Percentiles rank a stretch among this genome's conserved stretches.
Evolutionary conservation across 2,797 vertebrate genomes (phyloP).

Genomic region (Balearica regulorum): DNA sequence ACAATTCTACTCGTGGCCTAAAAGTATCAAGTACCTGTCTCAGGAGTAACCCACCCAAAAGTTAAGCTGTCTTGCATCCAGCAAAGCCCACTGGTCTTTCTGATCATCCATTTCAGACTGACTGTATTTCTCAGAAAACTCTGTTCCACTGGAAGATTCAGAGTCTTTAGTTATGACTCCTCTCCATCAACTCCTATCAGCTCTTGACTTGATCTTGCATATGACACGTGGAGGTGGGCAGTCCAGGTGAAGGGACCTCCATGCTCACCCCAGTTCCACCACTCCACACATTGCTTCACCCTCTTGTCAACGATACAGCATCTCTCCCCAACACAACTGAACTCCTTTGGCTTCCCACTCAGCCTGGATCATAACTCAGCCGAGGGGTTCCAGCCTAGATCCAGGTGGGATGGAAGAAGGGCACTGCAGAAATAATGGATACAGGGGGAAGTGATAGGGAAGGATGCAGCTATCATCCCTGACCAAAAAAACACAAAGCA

Average conservation of each 20-base stretch:
- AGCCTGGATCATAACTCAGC: background rate
- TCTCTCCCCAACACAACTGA: fast-evolving
- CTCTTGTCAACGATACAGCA: background rate
- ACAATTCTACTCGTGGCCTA: fast-evolving
- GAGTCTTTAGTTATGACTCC: background rate
- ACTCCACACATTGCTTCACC: background rate
- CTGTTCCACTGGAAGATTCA: background rate
- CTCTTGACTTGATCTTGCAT: background rate
- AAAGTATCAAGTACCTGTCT: background rate
- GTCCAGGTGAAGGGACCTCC: background rate
- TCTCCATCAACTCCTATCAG: background rate
- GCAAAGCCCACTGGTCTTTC: background rate
- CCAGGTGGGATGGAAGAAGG: fast-evolving
- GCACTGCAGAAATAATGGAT: fast-evolving
- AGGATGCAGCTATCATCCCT: background rate
- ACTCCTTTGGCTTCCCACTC: background rate
- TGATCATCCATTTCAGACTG: background rate
- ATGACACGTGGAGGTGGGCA: background rate
- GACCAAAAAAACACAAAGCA: background rate
- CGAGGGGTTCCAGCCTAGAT: background rate
- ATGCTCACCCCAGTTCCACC: background rate
- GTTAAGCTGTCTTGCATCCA: background rate
- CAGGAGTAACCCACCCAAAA: background rate
- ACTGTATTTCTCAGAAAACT: background rate
- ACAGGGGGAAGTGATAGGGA: background rate